Conservation (phyloP, 2,113 vertebrate genomes). For the Dicrurus megarhynchus region DNA sequence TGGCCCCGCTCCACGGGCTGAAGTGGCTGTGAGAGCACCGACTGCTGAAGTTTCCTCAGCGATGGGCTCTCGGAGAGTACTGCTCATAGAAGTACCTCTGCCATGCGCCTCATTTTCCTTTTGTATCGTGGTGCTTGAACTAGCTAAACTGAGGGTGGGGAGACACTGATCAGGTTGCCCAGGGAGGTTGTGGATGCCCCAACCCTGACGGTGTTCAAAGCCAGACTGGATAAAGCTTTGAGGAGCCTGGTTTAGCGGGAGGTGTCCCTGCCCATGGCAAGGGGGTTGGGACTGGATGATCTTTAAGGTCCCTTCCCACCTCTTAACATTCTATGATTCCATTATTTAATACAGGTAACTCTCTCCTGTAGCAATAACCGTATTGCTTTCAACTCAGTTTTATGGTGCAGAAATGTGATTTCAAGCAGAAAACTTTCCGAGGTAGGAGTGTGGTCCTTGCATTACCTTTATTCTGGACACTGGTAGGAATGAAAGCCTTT, state of each 20-base stretch:
- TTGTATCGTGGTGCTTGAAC: fast-evolving
- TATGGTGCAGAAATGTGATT: neutral
- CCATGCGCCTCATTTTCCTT: fast-evolving
- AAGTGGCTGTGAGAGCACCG: neutral
- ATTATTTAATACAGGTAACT: neutral
- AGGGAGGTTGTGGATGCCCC: neutral
- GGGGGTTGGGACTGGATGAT: fast-evolving
- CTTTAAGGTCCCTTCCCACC: neutral
- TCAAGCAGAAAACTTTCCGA: neutral
- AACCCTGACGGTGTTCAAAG: neutral
- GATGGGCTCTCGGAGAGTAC: neutral
- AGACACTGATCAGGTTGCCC: neutral
- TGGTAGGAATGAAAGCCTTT: neutral
- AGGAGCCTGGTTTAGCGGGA: neutral
- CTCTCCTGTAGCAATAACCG: neutral
- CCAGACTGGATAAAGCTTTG: neutral
- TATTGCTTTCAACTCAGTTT: neutral
- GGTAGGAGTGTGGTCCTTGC: neutral
- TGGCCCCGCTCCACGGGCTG: neutral
- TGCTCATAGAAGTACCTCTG: neutral
- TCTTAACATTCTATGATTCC: neutral
- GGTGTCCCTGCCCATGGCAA: neutral
- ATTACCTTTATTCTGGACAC: neutral
- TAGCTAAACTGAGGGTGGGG: neutral
- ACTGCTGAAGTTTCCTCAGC: neutral